Base-by-base conservation (phyloP, 1,140 invertebrate genomes). In the Catajapyx aquilonaris region DNA sequence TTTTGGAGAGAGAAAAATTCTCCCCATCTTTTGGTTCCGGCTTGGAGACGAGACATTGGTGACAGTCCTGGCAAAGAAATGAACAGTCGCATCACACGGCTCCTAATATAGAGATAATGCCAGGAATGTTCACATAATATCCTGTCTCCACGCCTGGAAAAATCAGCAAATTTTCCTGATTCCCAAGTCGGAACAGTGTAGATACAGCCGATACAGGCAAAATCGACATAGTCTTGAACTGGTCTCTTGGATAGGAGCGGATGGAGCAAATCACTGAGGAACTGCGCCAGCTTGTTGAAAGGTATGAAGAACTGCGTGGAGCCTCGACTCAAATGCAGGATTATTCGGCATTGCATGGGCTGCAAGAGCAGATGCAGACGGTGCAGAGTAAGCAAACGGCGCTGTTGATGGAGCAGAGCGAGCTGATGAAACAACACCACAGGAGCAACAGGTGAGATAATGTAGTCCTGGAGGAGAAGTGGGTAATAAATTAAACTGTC, bases 381-480 rank as follows among this genome's bases (percentile, higher is more conserved):
- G 48, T 63, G 5, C 56, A 58, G 17, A 50, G 48, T 9, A 52
- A 59, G 32, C 62, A 65, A 41, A 52, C 61, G 10, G 58, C 64
- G 34, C 53, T 67, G 18, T 48, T 66, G 11, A 49, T 55, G 18
- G 66, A 69, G 48, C 65, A 68, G 49, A 60, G 49, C 41, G 60
- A 66, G 38, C 49, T 68, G 17, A 50, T 63, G 23, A 55, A 57
- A 37, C 56, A 57, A 37, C 49, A 61, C 25, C 52, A 47, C 39
- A 20, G 32, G 25, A 41, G 42, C 22, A 40, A 39, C 38, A 36
- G 37, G 52, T 56, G 33, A 51, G 66, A 61, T 25, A 35, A 20
- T 13, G 16, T n/a, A 18, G 34, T 11, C 16, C 16, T 3, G 13
- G 34, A 11, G 13, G 16, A n/a, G 13, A 35, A 13, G 18, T 3